Evolutionary conservation across 1,140 invertebrate genomes (phyloP), one percentile per base, ranked within the genome.

Genomic region (Gonioctena quinquepunctata): DNA sequence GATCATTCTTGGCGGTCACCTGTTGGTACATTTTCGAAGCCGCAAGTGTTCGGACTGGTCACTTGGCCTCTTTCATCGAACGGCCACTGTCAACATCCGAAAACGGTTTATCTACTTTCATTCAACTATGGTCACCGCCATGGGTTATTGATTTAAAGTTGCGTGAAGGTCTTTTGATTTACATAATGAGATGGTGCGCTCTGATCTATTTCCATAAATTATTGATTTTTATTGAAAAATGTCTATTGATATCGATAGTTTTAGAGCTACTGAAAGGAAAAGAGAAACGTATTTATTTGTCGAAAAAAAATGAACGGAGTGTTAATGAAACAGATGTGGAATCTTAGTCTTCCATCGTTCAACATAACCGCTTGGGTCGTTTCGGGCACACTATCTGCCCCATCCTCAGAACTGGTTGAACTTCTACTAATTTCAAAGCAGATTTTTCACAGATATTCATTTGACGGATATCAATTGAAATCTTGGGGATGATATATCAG

Each of bases 21-120:
- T 69, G 67, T 69, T 69, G 42, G 60, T 69, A 63, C 67, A 69
- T 62, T 69, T 69, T 67, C 27, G 50, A 62, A 69, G 57, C 67
- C 60, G 67, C 60, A 11, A 42, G 60, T 25, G 63, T 16, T 66
- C 18, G 42, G 27, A 62, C 60, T 16, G 60, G 18, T 33, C 60
- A 18, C 60, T 21, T 18, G 60, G 18, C n/a, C 33, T 42, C 27
- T 62, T 26, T 21, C 25, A 26, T 62, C 33, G 22, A 42, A 21
- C 21, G 19, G 25, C 54, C 54, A 23, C 54, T 22, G 54, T 57
- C 54, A 57, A 57, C 54, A 57, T 57, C n/a, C 13, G 54, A 25
- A 22, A 25, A 57, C 54, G 13, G 54, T 57, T 25, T 21, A 57
- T 57, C 54, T 57, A 57, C 54, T 25, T 57, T 57, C 54, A 57